Evolutionary conservation across 2,113 vertebrate species (phyloP), one percentile per base, ranked within the genome.

Genomic region (Chaetorhynchus papuensis): DNA sequence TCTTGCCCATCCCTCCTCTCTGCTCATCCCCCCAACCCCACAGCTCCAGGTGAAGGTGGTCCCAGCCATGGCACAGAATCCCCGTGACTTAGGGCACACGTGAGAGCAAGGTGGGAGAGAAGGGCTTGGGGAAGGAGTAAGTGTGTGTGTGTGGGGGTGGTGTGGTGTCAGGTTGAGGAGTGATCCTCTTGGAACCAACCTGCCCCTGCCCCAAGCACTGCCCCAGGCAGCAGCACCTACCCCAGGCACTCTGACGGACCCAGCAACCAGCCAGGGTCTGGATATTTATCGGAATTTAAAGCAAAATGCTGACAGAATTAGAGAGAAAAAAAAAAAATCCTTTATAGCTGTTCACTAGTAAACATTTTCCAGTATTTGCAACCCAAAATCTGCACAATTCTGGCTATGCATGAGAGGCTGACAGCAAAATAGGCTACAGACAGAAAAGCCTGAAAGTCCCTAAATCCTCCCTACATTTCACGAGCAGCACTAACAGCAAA

Each of bases 41-140:
- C 31, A 71, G n/a, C 61, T 76, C 26, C 42, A 59, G 23, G 15
- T 7, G 44, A 68, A 64, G 53, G 17, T 41, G 23, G 57, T 49
- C 6, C 8, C 70, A 88, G 56, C 35, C 47, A 63, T 0, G 0
- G 44, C 53, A 83, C 6, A 3, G 56, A 53, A 57, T 1, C 3
- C 6, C 27, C 26, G 11, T 3, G 1, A 27, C 14, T 39, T 0
- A 0, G 16, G 63, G 30, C 13, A 60, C 12, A 26, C 0, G 0
- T 18, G 57, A 71, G 4, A 59, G 12, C 3, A 9, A n/a, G 10
- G 37, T 3, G 4, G 41, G 13, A 78, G 27, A 81, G 27, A 81
- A 85, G 44, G n/a, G 45, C 23, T 50, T 4, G 6, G 11, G 17
- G 8, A 76, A 83, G 9, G 23, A 61, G 3, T 26, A 35, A 42